These are phyloP conservation scores for Amazonetta brasiliensis DNA, from an alignment of 2,797 vertebrate genomes.

Conservation along the genomic window DNA sequence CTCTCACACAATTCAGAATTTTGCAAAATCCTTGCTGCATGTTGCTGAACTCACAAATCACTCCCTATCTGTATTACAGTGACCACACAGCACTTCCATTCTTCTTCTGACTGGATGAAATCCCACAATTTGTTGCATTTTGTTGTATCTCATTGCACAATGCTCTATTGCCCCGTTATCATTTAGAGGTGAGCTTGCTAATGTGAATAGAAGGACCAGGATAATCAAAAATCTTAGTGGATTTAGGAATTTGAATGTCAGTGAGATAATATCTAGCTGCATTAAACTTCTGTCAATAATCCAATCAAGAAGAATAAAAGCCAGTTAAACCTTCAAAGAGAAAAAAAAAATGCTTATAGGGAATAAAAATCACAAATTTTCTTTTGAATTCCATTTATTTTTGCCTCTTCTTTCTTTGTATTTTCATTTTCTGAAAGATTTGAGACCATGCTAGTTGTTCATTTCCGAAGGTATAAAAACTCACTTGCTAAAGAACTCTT, in stretches of 20 bases:
- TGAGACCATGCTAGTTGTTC: neutral
- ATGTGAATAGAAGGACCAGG: neutral
- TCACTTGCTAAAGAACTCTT: slow-evolving; percentile 19
- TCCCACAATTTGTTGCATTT: neutral
- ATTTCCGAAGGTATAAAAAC: too few relatives aligned
- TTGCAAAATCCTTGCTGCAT: neutral
- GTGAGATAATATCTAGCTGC: neutral
- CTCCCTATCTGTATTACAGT: neutral
- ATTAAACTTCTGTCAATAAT: slow-evolving; percentile 26
- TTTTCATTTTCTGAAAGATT: neutral
- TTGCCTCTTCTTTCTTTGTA: neutral
- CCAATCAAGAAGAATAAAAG: neutral
- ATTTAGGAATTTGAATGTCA: slow-evolving; percentile 22
- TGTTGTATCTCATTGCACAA: neutral
- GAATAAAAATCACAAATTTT: neutral
- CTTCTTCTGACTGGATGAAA: neutral
- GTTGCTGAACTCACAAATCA: neutral
- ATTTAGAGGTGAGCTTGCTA: neutral
- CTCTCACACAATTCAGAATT: neutral
- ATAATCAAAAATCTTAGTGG: neutral
- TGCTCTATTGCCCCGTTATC: neutral
- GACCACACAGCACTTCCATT: neutral
- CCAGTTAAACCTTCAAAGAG: neutral
- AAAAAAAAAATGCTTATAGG: neutral
- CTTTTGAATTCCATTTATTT: neutral